Evolutionary conservation across 2,113 vertebrate genomes (phyloP).

Genomic region (Pandion haliaetus): DNA sequence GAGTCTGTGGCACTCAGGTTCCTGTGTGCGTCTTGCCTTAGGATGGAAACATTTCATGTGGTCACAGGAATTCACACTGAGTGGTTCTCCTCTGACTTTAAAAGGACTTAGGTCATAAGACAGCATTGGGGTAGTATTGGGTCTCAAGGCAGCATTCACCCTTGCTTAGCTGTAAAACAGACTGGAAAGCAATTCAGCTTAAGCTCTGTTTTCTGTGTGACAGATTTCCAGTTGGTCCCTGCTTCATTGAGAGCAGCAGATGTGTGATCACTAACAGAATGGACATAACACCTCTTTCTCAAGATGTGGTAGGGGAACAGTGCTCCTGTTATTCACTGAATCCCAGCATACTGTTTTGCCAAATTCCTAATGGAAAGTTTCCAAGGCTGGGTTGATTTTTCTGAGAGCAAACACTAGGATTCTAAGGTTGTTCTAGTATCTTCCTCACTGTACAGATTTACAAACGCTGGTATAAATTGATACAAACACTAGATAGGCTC

Average conservation of each 20-base stretch:
- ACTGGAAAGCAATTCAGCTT: background rate
- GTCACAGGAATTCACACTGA: background rate
- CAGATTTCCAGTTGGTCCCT: background rate
- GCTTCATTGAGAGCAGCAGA: background rate
- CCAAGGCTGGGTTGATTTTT: background rate
- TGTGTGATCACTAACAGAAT: accelerated
- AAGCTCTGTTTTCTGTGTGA: background rate
- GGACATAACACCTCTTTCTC: background rate
- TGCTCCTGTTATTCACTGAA: background rate
- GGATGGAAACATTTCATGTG: background rate
- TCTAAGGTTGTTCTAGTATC: background rate
- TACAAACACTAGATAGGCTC: background rate
- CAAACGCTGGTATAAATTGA: background rate
- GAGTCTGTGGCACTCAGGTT: background rate
- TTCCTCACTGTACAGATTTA: background rate
- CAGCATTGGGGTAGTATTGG: background rate
- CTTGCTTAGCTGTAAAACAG: background rate
- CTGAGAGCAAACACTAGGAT: background rate
- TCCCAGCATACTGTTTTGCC: background rate
- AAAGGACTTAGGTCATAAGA: background rate
- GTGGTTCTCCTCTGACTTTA: background rate
- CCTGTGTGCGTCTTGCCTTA: background rate
- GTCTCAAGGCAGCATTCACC: background rate
- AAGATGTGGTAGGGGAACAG: background rate
- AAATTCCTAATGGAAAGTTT: background rate